Base-by-base conservation (phyloP, 2,797 vertebrate species). In the Sebastes paucispinis region DNA sequence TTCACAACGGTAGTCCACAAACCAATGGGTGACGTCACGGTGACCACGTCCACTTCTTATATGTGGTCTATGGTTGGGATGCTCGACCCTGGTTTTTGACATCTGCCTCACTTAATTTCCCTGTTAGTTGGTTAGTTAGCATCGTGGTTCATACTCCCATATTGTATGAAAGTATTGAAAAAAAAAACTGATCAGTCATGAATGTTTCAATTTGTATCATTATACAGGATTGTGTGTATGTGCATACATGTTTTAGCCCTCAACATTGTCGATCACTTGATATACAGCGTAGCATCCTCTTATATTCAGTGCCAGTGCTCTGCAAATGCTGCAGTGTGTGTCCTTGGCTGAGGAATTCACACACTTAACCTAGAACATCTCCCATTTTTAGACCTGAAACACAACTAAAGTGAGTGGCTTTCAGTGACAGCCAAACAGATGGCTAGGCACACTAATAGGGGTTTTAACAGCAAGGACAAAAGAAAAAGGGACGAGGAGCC, bases 341-440 rank as follows among this genome's bases (percentile, higher is more conserved):
- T 87, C 86, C 90, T 91, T 91, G 87, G 79, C 73, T 77, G 73
- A 85, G 64, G 55, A 87, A 82, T 91, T 83, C 78, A 79, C 68
- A 80, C 82, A 80, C 78, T 87, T 85, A 86, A 84, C 68, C 69
- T 52, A 85, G 83, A 86, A 75, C 66, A 75, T 84, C 57, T 79
- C 75, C 79, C 79, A 80, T 80, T 88, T 87, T 87, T 84, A 82
- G 60, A 72, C 63, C 47, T 75, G 34, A 84, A 85, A 81, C 69
- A 81, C 57, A 43, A 59, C 69, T 75, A 58, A 82, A 72, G 68
- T 77, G 71, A 34, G 62, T 71, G 78, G 83, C 75, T 87, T 81
- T 84, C 55, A 63, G 47, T 81, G 81, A 82, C 68, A 73, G 87
- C 32, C 66, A 80, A 81, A 84, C 75, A 84, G 81, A 86, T 88